Evolutionary conservation across 2,888 invertebrate species (phyloP), one percentile per base, ranked within the genome.

Genomic region (Apomyelois bistriatella): DNA sequence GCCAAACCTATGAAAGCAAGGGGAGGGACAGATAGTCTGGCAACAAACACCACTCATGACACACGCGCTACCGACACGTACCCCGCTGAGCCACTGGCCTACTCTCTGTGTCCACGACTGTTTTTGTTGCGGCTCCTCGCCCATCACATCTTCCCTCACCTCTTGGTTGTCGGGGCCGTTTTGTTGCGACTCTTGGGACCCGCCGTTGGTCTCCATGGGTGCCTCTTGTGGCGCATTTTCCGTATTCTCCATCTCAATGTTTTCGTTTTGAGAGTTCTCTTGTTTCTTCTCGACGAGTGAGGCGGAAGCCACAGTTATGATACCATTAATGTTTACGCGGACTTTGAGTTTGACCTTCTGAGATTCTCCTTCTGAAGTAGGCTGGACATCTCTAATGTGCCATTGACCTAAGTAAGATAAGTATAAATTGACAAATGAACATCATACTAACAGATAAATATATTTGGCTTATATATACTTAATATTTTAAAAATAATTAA

Each of bases 341-440:
- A 98, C 97, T 91, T 99, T 99, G 3, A 99, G 95, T 87, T 99
- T 99, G 0, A 99, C 95, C 84, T 98, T 99, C 60, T 97, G 95
- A n/a, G 95, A 94, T 71, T 97, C 97, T 30, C 98, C 98, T 58
- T 96, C 96, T 0, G 95, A 84, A 28, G 94, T 95, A 3, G 99
- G 96, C 66, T 95, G 94, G 4, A 99, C 93, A 72, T 97, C 96
- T 70, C 94, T 94, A 56, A 97, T 93, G 47, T 92, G 87, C 93
- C 95, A 97, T 55, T 92, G 91, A 61, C 95, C 95, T 95, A 65
- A 17, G 66, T 68, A 60, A 56, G 9, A 36, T 30, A 28, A 13
- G 13, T 4, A 36, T 36, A 36, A 36, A 4, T n/a, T 32, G 28
- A 28, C 28, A 28, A 28, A 28, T 7, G 3, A 7, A 28, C 4